Base-by-base conservation (phyloP, 2,797 vertebrate genomes). In the Cossypha polioptera region DNA sequence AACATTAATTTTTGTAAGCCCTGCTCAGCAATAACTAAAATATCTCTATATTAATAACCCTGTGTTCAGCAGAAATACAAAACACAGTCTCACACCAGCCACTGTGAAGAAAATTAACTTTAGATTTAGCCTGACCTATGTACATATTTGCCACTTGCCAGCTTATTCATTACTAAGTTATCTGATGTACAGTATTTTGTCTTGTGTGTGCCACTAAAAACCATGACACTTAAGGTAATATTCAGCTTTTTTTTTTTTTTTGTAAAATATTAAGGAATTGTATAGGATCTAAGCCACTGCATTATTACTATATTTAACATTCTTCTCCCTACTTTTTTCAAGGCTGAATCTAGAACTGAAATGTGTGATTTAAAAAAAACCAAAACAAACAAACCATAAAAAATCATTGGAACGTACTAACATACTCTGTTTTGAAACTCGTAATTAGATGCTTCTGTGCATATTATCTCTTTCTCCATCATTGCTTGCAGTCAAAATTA, bases 401-500 rank as follows among this genome's bases (percentile, higher is more conserved):
- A 43, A 24, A 4, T 20, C 7, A 35, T 45, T 35, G 19, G 8
- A 48, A 82, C 1, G 0, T 53, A 57, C 42, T 80, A 59, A 35
- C 3, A 61, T 25, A 38, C 10, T 58, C 10, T 31, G 11, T 42
- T 95, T 77, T 61, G 51, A 86, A 92, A 55, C 22, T 77, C 5
- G 0, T 14, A 88, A 13, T 73, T 76, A 90, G 73, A 63, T 61
- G 35, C 13, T 69, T 88, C 53, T 86, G 15, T 76, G 43, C 10
- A 25, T 66, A 69, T 86, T 24, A 75, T 55, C 82, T 72, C 25
- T n/a, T 90, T 94, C 59, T 75, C 40, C 31, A 24, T 78, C 77
- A 50, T 31, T 59, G 51, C 63, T 86, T 81, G 45, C 50, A 81
- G 47, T 42, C n/a, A 85, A 88, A 93, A 84, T 78, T 48, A 76